phyloP scores from a whole-genome alignment of 2,888 invertebrate genomes.

The Melolontha melolontha region DNA sequence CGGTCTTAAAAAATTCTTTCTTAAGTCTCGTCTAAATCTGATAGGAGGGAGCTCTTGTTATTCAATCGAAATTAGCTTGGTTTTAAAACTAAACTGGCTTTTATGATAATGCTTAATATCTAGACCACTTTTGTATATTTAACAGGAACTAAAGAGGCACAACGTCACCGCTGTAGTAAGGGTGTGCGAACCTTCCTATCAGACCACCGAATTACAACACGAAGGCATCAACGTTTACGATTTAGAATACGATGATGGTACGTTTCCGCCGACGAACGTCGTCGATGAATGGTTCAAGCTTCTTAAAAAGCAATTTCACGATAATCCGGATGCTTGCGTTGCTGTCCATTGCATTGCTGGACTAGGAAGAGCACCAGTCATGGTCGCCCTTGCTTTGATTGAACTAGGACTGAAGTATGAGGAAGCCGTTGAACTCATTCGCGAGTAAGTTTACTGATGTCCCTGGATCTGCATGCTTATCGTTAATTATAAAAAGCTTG shows the following conservation, averaged over 20 bases:
- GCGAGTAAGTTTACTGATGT: constrained; percentile 66
- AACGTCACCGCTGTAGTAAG: constrained; percentile 96
- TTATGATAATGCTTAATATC: too few species aligned
- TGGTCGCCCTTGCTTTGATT: constrained; percentile 97
- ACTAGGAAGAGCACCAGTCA: constrained; percentile 96
- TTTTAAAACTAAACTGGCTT: not conserved
- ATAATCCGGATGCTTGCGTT: constrained; percentile 89
- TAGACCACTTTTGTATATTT: too few species aligned
- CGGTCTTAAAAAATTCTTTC: too few species aligned
- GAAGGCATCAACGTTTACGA: constrained; percentile 95
- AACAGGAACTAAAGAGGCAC: constrained; percentile 95
- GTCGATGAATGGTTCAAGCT: constrained; percentile 98
- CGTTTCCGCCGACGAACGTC: constrained; percentile 86
- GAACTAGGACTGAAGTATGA: constrained; percentile 99
- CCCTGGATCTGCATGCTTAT: not conserved
- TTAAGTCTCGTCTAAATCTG: too few species aligned
- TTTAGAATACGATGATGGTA: constrained; percentile 96
- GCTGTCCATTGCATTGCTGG: constrained; percentile 99
- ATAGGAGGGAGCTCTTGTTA: too few species aligned
- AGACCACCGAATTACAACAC: constrained; percentile 87
- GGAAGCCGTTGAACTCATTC: constrained; percentile 97
- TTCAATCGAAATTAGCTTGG: too few species aligned
- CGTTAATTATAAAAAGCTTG: too few species aligned
- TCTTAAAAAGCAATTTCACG: constrained; percentile 81
- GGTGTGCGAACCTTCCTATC: constrained; percentile 98